phyloP scores from a whole-genome alignment of 2,888 invertebrate genomes.

The Elmis aenea region DNA sequence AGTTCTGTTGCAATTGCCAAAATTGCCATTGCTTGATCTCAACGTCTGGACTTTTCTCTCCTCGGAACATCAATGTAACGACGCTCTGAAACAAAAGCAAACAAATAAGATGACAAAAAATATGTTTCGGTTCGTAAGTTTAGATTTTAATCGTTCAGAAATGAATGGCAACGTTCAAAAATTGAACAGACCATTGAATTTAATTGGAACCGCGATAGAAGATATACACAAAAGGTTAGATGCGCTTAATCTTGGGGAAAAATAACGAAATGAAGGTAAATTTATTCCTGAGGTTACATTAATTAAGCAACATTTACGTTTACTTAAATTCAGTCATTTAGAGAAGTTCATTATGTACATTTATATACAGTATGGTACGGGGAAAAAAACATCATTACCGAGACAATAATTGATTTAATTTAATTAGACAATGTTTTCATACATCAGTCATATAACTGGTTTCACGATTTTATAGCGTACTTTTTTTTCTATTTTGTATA shows the following conservation, averaged over 20 bases:
- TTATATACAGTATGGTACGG: slow-evolving; percentile 23
- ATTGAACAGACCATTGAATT: slow-evolving; percentile 12
- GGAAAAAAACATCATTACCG: slow-evolving; percentile 12
- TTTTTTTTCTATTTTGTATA: too few relatives aligned
- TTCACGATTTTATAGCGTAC: too few relatives aligned
- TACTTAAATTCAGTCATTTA: slow-evolving; percentile 31
- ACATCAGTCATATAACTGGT: slow-evolving; percentile 3
- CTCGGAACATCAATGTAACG: slow-evolving; percentile 97
- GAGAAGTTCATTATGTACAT: slow-evolving; percentile 32
- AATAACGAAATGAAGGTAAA: slow-evolving; percentile 13
- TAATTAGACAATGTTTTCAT: slow-evolving; percentile 7
- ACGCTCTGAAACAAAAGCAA: slow-evolving; percentile 72
- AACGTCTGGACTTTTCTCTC: slow-evolving; percentile 97
- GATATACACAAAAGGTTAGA: slow-evolving; percentile 7
- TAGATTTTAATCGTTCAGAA: slow-evolving; percentile 20
- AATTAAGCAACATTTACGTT: slow-evolving; percentile 18
- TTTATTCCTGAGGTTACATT: slow-evolving; percentile 25
- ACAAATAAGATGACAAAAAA: slow-evolving; percentile 6
- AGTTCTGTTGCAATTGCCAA: slow-evolving; percentile 99
- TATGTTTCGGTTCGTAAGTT: slow-evolving; percentile 9
- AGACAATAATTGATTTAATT: slow-evolving; percentile 7
- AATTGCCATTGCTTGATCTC: slow-evolving; percentile 99
- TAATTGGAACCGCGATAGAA: slow-evolving; percentile 14
- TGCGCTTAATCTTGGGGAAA: slow-evolving; percentile 9
- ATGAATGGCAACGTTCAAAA: slow-evolving; percentile 14